Base-by-base conservation (phyloP, 2,113 vertebrate species). In the Onychorhynchus coronatus region DNA sequence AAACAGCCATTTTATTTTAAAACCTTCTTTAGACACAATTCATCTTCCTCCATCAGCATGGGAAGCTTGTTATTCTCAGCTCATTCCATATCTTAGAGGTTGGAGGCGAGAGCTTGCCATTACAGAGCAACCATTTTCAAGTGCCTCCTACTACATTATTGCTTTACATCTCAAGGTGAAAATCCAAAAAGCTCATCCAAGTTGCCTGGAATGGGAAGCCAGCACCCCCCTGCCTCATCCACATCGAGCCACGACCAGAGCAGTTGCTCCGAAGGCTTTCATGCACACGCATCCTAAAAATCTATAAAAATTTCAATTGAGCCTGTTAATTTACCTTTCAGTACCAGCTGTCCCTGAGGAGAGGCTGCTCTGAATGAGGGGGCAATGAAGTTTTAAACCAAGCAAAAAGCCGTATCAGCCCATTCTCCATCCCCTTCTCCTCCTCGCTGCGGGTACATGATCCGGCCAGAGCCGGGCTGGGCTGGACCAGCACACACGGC, bases 391-490 rank as follows among this genome's bases (percentile, higher is more conserved):
- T 76, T 75, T 62, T 9, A 50, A 74, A 71, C 22, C 61, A 56
- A 66, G 47, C 50, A 42, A 35, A 42, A 35, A 75, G 35, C 52
- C 35, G 11, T 3, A 12, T n/a, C 31, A 67, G 70, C 65, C 46
- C n/a, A 6, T n/a, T 23, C 31, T 30, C 27, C 61, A 63, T 30
- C 37, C 27, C 65, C 68, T 66, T 55, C 68, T 56, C 41, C 70
- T 56, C 41, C 73, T 18, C 1, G 1, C 52, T 11, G 30, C 1
- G 25, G 1, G 5, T 42, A 21, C 49, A 20, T 0, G 0, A 76
- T 66, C 68, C 0, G 0, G 65, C 50, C 66, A 39, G 41, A 73
- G 68, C 27, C 30, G 0, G 0, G 77, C 3, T 2, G 2, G 10
- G 78, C 62, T 37, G 52, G 14, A 23, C 5, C 28, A 25, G 55